Base-by-base conservation (phyloP, 2,888 invertebrate genomes). In the Oithona nana region DNA sequence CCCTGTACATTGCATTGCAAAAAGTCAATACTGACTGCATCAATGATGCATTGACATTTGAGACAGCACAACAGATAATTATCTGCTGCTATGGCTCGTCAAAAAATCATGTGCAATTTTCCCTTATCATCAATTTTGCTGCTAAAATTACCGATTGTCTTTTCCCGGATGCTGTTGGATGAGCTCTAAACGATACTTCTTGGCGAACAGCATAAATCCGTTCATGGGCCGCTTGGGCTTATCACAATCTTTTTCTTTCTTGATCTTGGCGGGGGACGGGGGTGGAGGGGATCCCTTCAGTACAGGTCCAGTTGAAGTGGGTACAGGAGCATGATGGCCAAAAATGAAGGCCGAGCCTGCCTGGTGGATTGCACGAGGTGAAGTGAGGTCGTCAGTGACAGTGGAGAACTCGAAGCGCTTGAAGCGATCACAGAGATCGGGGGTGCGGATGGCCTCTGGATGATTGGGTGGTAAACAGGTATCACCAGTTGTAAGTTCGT, bases 191-290 rank as follows among this genome's bases (percentile, higher is more conserved):
- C 77, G 68, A 65, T 73, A 72, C 57, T 73, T 71, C 67, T 77
- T 75, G 24, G 77, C 77, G 71, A 75, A 77, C 62, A 77, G 68
- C 71, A 77, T 73, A 68, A 77, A 77, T 1, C 75, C 76, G 68
- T 77, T 77, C 76, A 77, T 77, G n/a, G 77, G 77, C 50, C 76
- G 67, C 65, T 75, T 74, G 22, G 74, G 70, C 66, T 73, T 73
- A 49, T 67, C 67, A 2, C 48, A 20, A 20, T 52, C 57, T 52
- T 28, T 49, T 55, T 31, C 22, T 20, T 57, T 61, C 50, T 57
- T 63, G 3, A 31, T 52, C 24, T 51, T 55, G 24, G 57, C 63
- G 28, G 63, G 63, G 3, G 64, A 58, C 28, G 52, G 24, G 16
- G 57, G 63, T 1, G 56, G 52, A 11, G 52, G 49, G 68, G 67